Percentiles rank a stretch among this genome's conserved stretches.
These are phyloP conservation scores for Pammene fasciana DNA, from an alignment of 2,888 invertebrate genomes.

Conservation along the genomic window DNA sequence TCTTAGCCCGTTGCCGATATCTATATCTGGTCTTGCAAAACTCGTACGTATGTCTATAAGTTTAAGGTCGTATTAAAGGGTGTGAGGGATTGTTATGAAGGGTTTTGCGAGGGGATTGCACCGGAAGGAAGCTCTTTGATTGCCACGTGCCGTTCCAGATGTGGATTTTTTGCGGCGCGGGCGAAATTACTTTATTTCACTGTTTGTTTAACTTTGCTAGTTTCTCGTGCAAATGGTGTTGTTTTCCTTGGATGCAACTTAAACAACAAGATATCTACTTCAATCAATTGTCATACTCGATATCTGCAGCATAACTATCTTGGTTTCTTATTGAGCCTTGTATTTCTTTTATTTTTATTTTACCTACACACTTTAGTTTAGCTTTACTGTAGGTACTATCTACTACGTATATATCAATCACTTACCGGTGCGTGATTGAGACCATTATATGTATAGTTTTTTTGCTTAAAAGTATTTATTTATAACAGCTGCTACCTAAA, in stretches of 20 bases:
- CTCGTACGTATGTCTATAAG: background rate
- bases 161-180: constrained; percentile 58
- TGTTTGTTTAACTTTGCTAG: constrained; percentile 37
- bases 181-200: constrained; percentile 58
- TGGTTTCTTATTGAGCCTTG: no score
- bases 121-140: constrained; percentile 61
- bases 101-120: constrained; percentile 59
- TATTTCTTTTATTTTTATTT: no score
- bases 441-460: no score
- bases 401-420: no score
- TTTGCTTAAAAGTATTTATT: no score
- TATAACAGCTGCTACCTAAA: no score
- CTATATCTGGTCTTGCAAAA: background rate
- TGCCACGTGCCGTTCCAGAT: constrained; percentile 71
- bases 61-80: background rate
- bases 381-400: no score
- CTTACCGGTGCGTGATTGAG: no score
- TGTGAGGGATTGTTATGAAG: constrained; percentile 50
- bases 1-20: constrained; percentile 11
- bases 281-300: no score
- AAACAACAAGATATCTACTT: background rate
- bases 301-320: no score
- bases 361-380: no score
- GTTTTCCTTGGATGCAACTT: background rate
- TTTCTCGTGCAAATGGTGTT: constrained; percentile 6